phyloP scores from a whole-genome alignment of 2,797 vertebrate genomes.

The Neopelma chrysocephalum region DNA sequence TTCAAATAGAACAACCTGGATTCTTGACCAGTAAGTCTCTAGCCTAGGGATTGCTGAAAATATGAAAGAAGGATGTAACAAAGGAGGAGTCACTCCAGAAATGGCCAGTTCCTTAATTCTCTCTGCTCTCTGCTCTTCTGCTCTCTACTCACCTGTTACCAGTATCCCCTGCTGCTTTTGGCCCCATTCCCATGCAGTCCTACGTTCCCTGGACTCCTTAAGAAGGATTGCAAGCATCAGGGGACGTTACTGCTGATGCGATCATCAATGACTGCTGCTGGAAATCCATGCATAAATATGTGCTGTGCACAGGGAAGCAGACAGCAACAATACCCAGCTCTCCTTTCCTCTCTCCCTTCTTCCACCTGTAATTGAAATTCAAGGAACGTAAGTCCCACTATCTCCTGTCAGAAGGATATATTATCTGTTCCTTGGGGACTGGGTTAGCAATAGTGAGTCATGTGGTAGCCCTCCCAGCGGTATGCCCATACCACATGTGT shows the following conservation, averaged over 20 bases:
- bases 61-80: background rate
- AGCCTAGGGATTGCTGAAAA: background rate
- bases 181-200: background rate
- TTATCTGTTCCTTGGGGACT: background rate
- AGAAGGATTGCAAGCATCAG: conserved; percentile 34
- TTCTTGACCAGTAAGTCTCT: background rate
- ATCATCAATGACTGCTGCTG: conserved; percentile 33
- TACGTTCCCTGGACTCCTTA: conserved; percentile 26
- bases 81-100: background rate
- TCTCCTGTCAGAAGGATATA: background rate
- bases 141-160: background rate
- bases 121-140: background rate
- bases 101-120: background rate
- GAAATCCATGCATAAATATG: conserved; percentile 46
- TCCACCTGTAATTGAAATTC: background rate
- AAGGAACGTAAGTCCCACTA: background rate
- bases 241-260: background rate
- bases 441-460: background rate
- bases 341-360: background rate
- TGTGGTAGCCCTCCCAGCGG: background rate
- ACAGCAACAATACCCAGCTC: background rate
- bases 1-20: background rate
- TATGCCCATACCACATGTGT: too few relatives aligned
- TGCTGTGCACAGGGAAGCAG: conserved; percentile 6
- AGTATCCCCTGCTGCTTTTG: background rate